Base-by-base conservation (phyloP, 1,140 invertebrate genomes). In the Drosophila takahashii region DNA sequence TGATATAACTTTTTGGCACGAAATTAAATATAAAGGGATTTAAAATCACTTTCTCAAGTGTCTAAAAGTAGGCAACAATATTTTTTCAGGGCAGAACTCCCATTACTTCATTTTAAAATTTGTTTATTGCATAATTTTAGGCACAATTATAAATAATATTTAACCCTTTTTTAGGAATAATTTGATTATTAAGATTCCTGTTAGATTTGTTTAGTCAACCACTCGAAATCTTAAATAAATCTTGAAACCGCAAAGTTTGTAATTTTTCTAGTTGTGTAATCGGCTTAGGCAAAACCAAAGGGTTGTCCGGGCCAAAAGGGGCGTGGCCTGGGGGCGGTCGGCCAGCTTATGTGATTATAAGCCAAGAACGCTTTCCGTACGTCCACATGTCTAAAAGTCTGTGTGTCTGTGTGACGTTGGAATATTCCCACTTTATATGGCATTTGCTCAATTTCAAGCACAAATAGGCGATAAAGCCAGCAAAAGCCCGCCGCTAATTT, bases 341-440 rank as follows among this genome's bases (percentile, higher is more conserved):
- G 22, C n/a, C 48, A 62, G 69, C 69, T 62, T 73, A 62, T 72
- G 48, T 73, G 69, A 52, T 75, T 75, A 75, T 75, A 57, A 75
- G 58, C 42, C 69, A 51, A 48, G 50, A 73, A 54, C 57, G 36
- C 16, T 53, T 61, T 52, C 27, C 59, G 58, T 26, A 29, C n/a
- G 16, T 64, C 44, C 59, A 22, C 29, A 36, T 22, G 10, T 42
- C 11, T 0, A 32, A n/a, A 18, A 13, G 16, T 39, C 9, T 15
- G 47, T 50, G 42, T 36, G 16, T 57, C n/a, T 27, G 44, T 34
- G 10, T 18, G 18, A 44, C 56, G 52, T 32, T 34, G 54, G 54
- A 77, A 71, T 57, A 61, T 74, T 59, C 62, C 44, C 48, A 27
- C 62, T 71, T 37, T 59, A 59, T 32, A 37, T 47, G 27, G 56